phyloP scores from a whole-genome alignment of 2,797 vertebrate species.

The Coregonus suidteri region DNA sequence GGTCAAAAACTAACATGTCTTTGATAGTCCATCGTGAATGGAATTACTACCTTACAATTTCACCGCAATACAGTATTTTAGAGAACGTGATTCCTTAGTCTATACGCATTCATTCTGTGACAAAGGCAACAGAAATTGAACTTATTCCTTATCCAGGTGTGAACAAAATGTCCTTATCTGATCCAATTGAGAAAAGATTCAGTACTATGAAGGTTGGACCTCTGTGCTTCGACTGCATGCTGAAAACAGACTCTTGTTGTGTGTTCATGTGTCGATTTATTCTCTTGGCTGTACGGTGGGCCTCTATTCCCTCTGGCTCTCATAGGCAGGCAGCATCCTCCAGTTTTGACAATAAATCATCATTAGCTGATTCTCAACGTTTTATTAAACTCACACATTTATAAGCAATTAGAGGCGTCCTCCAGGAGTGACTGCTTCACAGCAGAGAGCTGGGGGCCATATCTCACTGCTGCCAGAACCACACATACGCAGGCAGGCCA shows the following conservation, averaged over 20 bases:
- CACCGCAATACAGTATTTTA: background rate
- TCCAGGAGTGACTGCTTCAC: conserved; percentile 17
- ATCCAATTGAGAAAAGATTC: conserved; percentile 3
- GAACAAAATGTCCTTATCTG: background rate
- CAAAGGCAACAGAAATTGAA: background rate
- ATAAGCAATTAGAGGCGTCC: conserved; percentile 43
- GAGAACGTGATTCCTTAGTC: background rate
- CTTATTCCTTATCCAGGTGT: background rate
- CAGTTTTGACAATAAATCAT: conserved; percentile 49
- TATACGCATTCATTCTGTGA: background rate
- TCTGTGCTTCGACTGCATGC: background rate
- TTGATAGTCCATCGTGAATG: background rate
- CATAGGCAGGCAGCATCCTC: conserved; percentile 11
- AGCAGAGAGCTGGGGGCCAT: conserved; percentile 21
- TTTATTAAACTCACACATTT: conserved; percentile 48
- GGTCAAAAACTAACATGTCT: background rate
- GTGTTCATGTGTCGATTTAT: background rate
- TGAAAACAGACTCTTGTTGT: background rate
- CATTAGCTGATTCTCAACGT: conserved; percentile 43
- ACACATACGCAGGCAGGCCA: background rate
- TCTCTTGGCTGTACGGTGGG: conserved; percentile 13
- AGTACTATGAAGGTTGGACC: background rate
- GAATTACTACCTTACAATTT: background rate
- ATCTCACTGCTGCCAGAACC: conserved; percentile 20
- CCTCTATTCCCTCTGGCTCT: conserved; percentile 17